Evolutionary conservation across 2,113 vertebrate species (phyloP), one percentile per base, ranked within the genome.

Genomic region (Triplophysa rosa): DNA sequence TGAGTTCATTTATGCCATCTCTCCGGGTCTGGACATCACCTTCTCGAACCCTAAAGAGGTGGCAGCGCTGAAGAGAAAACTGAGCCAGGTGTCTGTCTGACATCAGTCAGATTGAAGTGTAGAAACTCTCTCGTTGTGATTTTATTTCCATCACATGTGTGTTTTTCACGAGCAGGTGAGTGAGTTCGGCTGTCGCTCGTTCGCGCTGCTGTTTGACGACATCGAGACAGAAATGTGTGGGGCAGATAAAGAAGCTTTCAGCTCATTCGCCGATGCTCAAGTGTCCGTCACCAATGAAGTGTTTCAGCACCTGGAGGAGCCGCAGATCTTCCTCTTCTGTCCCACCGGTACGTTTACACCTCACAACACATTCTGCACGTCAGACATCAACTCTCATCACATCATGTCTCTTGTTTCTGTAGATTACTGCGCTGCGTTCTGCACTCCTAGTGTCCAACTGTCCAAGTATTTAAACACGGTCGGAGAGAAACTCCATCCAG

Each of bases 221-320:
- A 99, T 99, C 0, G 97, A 98, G 89, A 90, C 94, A 67, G 97
- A 99, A 79, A 98, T 99, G 96, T 99, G 98, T 91, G 90, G 94
- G 9, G 95, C 97, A 75, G 98, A 99, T 89, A 96, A 96, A 87
- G 92, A 95, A 88, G 93, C 94, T 37, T 99, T 98, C 90, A 94
- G 94, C 89, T 96, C 98, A 85, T 98, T 98, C 81, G 96, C 97
- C 78, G 94, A 98, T 72, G 98, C 98, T 80, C 97, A 99, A 84
- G 93, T 98, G 78, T 95, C 94, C 1, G 90, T 99, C 88, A 98
- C 96, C 58, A 99, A 99, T 80, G 92, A 96, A 84, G 95, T 98
- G 86, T 99, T 93, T 89, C 93, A 93, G 10, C 96, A 98, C 84
- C 87, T 99, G 73, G 92, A 93, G 88, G 93, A 96, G 77, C 96